Conservation (phyloP, 2,113 vertebrate genomes). For the Ochotona princeps region DNA sequence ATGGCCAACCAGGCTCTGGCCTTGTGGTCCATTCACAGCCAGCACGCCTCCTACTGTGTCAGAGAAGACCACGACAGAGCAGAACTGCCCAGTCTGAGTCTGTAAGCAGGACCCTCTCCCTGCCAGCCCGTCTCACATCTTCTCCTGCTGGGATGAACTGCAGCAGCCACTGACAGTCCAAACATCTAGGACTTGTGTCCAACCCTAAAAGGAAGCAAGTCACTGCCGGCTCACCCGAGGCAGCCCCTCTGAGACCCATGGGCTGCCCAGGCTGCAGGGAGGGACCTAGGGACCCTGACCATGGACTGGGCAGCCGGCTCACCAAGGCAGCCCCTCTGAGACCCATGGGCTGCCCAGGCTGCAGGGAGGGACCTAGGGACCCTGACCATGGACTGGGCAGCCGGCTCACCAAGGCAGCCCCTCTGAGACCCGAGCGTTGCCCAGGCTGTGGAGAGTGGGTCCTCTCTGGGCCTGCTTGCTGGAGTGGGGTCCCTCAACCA, state of each 20-base stretch:
- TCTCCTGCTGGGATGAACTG: not conserved
- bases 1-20: not conserved
- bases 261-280: not conserved
- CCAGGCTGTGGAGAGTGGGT: not conserved
- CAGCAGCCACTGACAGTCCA: not conserved
- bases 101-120: not conserved
- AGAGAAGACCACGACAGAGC: not conserved
- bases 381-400: not conserved
- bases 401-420: too few relatives aligned
- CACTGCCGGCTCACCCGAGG: too few relatives aligned
- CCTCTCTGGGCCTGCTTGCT: too few relatives aligned
- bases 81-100: not conserved
- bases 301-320: too few relatives aligned
- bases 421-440: not conserved
- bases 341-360: not conserved
- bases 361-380: not conserved
- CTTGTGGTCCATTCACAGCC: fast-evolving
- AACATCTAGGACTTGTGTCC: not conserved
- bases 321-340: not conserved
- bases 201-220: not conserved
- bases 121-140: too few relatives aligned
- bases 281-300: not conserved
- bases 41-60: fast-evolving
- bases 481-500: too few relatives aligned
- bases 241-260: not conserved